Base-by-base conservation (phyloP, 2,888 invertebrate species). In the Lithophane semibrunnea region DNA sequence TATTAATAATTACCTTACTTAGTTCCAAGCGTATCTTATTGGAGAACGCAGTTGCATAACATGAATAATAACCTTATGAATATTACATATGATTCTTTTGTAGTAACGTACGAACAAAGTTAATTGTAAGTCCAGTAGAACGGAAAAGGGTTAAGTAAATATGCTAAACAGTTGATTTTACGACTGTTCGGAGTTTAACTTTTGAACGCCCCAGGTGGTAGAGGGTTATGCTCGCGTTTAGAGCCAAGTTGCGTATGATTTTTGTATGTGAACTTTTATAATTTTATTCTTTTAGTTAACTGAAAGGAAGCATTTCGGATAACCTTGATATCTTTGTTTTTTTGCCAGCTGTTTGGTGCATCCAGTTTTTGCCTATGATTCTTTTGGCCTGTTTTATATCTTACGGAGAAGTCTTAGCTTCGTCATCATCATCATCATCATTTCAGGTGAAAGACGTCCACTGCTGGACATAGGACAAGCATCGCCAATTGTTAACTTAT, bases 71-170 rank as follows among this genome's bases (percentile, higher is more conserved):
- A 74, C 83, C 88, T 84, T 90, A 92, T 93, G 92, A 92, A 93
- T 92, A 91, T 91, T 89, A 88, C 90, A 90, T 90, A 86, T 80
- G 85, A 88, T 92, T 91, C 90, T 91, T 92, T 92, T 92, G 89
- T 90, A 82, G 80, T 79, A 75, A 73, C 78, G 74, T 80, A 85
- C 61, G 84, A 24, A 87, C 75, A 78, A 74, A 84, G 84, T 82
- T 86, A 86, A 86, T 86, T 85, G 69, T 83, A 65, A 86, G 82
- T 75, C 75, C 77, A 79, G 73, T 65, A 85, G 86, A 80, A 87
- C 82, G 88, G 88, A 84, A 88, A 90, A 89, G 86, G 85, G 82
- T 85, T 87, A 81, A 87, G 86, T 86, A 89, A 90, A 91, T 91
- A 92, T 92, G 91, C 84, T 91, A 92, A 92, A 88, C 82, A 89